Percentiles rank a stretch among this genome's conserved stretches.
Conservation (phyloP, 2,797 vertebrate genomes). For the Pseudocheirus occidentalis region DNA sequence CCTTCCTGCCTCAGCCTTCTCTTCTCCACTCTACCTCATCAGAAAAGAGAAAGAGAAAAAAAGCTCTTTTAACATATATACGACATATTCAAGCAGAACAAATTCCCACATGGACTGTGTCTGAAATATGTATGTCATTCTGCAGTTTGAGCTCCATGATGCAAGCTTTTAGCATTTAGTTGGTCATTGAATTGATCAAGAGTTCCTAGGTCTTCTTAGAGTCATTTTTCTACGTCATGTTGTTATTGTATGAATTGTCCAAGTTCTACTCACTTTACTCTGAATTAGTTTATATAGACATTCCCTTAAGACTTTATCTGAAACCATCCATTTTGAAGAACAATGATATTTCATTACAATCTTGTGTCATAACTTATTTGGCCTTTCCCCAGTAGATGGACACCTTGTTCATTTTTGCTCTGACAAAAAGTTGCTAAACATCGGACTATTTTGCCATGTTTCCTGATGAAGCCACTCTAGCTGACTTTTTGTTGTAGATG, state of each 20-base stretch:
- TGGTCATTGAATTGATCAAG: neutral
- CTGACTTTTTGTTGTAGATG: neutral
- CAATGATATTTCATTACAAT: neutral
- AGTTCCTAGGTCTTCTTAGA: neutral
- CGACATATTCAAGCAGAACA: neutral
- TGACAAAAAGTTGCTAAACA: neutral
- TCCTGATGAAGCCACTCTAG: neutral
- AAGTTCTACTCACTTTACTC: neutral
- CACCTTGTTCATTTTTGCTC: neutral
- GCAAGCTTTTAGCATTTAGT: neutral
- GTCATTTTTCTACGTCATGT: neutral
- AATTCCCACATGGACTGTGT: neutral
- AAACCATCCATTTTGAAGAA: neutral
- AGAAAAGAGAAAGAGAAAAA: neutral
- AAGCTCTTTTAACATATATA: neutral
- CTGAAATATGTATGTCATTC: neutral
- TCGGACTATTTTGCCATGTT: neutral
- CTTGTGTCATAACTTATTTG: neutral
- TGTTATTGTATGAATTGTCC: neutral
- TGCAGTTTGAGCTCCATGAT: neutral
- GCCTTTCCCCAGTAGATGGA: neutral
- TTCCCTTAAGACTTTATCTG: neutral
- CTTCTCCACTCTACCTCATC: neutral
- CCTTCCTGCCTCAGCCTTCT: neutral
- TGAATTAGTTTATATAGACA: neutral